Evolutionary conservation across 2,113 vertebrate species (phyloP).

Genomic region (Hydropotes inermis): DNA sequence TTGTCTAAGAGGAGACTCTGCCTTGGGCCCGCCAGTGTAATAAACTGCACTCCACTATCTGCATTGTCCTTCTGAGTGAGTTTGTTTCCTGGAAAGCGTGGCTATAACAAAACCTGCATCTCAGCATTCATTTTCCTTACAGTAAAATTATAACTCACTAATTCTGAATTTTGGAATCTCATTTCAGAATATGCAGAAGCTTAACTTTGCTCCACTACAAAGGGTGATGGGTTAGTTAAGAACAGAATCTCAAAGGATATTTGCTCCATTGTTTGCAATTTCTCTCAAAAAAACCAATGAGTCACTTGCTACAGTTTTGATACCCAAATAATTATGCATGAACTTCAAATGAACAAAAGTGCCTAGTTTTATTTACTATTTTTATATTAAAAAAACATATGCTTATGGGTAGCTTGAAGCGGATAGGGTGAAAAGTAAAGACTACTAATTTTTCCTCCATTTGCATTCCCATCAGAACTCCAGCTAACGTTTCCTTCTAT

Average conservation of each 20-base stretch:
- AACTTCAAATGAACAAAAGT: constrained; percentile 6
- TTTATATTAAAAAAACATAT: neutral
- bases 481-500: neutral
- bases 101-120: neutral
- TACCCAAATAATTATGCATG: neutral
- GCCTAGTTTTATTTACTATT: neutral
- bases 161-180: neutral
- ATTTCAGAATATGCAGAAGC: neutral
- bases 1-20: no score
- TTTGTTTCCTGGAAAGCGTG: no score
- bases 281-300: neutral
- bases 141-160: neutral
- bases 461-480: neutral
- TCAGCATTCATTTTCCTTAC: neutral
- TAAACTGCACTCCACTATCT: no score
- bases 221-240: neutral
- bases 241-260: neutral
- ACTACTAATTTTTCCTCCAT: neutral
- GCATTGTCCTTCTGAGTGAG: no score
- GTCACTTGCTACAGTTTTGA: neutral
- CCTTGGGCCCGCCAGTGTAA: no score
- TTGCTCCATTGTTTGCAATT: neutral
- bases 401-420: neutral
- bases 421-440: neutral
- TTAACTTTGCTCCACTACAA: neutral